Evolutionary conservation across 2,888 invertebrate species (phyloP), one percentile per base, ranked within the genome.

Genomic region (Hydropsyche betteni): DNA sequence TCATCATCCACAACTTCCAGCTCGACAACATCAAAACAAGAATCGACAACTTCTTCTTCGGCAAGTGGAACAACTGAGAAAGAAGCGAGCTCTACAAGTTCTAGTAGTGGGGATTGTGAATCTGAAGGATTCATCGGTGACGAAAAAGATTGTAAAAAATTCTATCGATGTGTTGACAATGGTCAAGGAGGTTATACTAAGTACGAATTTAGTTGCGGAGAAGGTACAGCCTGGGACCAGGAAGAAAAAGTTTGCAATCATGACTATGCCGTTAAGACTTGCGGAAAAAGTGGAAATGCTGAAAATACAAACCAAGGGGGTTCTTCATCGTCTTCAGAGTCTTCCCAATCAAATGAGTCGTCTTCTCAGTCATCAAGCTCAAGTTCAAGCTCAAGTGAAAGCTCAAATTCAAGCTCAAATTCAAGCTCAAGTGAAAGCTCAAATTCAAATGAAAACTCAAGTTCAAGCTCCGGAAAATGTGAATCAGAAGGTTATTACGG

Each of bases 111-210:
- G 34, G 74, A 80, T 76, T 93, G 93, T 82, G 84, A 83, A 33
- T 83, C 85, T 79, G 92, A 92, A 83, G 94, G 93, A 76, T 94
- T 92, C 83, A 89, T 90, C 82, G 89, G 90, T 34, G 89, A 94
- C 84, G 86, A 89, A 24, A 85, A 86, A 74, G 88, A 93, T 82
- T 94, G 94, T 81, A 90, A 86, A 72, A 92, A 92, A 81, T 94
- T 94, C 85, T 92, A 92, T 82, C 88, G 94, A 76, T 94, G 94
- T 82, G 90, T 90, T 0, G 83, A 84, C 69, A 85, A 87, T 75
- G 88, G 85, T 0, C 83, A 85, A 16, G 85, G 85, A 38, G 85
- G 85, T 24, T 87, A 83, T 75, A 87, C 83, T 0, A 89, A 87
- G 81, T 89, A 89, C 80, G 89, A 91, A 69, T 92, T 91, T 80